Base-by-base conservation (phyloP, 2,888 invertebrate genomes). In the Tenthredo scrophulariae region DNA sequence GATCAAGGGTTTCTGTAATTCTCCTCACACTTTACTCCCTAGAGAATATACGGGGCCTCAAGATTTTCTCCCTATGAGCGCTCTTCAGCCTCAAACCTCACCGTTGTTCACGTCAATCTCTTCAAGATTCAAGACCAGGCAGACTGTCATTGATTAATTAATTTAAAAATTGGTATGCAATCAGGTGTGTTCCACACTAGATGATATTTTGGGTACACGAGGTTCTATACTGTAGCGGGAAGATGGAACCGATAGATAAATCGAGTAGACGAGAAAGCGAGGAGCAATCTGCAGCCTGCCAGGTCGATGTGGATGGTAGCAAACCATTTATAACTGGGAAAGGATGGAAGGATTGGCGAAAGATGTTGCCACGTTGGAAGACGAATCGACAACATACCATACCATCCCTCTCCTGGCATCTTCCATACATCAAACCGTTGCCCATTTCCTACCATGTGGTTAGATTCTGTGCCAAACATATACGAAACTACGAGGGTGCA, bases 1-100 rank as follows among this genome's bases (percentile, higher is more conserved):
- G 93, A 91, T 92, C 92, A 91, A 90, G 91, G 91, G 91, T 92
- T 90, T 90, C 92, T 92, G 92, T 92, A 93, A 92, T 93, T 92
- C 92, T 91, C 90, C 90, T 90, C 91, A 91, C 91, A 91, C 91
- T 91, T 89, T 87, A 87, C 88, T 91, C 92, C 91, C 92, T 13
- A 86, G 92, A 91, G 92, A 90, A 91, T 90, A 90, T 90, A 62
- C 33, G 90, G 89, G 90, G 90, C 89, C 91, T 92, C 90, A 91
- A 93, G 92, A 92, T 90, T 91, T 88, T 89, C 90, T 84, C 54
- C 74, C 67, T 86, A 86, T 33, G 26, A 37, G 13, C 40, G n/a
- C 22, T 62, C 40, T 18, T 22, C 62, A 13, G 10, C 22, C 37
- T 37, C 37, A 37, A 37, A 22, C 7, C 79, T 26, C 37, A 22